Evolutionary conservation across 2,888 invertebrate species (phyloP), one percentile per base, ranked within the genome.

Genomic region (Gisinianus flammeolus): DNA sequence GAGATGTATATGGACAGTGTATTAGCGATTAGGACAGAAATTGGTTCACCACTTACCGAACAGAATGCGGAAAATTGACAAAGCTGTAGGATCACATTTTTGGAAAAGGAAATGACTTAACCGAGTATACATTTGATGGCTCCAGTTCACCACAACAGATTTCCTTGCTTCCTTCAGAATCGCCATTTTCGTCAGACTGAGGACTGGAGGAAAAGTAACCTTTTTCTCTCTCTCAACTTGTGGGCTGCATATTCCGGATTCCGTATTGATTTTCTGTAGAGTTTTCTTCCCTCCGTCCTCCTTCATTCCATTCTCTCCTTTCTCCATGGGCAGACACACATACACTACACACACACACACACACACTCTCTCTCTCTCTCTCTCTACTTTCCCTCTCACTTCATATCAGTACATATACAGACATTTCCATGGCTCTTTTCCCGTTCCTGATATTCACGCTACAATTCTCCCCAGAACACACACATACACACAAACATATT

Each of bases 11-110:
- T n/a, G n/a, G n/a, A n/a, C n/a, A n/a, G n/a, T n/a, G n/a, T n/a
- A n/a, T n/a, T n/a, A n/a, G n/a, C n/a, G n/a, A n/a, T n/a, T n/a
- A n/a, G n/a, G n/a, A n/a, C n/a, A n/a, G n/a, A n/a, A n/a, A n/a
- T n/a, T 44, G 19, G 19, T 72, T 26, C 22, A 24, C 67, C 44
- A 86, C 90, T 91, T 88, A 95, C 95, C 96, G 86, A 94, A 96
- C 1, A 94, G 87, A 81, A 94, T 91, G 79, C 96, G 90, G 12
- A 92, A 91, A 0, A 94, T 87, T 12, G 93, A 95, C 76, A 96
- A 89, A 82, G 93, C 92, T 0, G 94, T 90, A 0, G 93, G 91
- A 88, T 95, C 93, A 66, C 80, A 82, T 77, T 76, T 73, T 62
- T 72, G 58, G 75, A 81, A 83, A 31, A 83, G 79, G 73, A 80